phyloP scores from a whole-genome alignment of 2,797 vertebrate species.

The Microchirus variegatus region DNA sequence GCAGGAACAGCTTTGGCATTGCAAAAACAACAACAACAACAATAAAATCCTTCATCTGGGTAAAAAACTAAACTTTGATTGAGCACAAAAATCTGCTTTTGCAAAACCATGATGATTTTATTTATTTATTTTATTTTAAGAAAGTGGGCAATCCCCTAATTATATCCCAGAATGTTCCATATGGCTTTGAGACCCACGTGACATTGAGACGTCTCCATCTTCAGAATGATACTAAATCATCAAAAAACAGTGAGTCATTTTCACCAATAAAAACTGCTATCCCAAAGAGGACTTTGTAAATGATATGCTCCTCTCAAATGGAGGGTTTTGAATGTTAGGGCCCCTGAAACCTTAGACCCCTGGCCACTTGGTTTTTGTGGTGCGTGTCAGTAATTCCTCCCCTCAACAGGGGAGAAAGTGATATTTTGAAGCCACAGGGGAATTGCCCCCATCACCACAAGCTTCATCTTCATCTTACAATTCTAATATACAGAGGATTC shows the following conservation, averaged over 20 bases:
- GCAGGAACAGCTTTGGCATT: slow-evolving; percentile 55
- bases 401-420: slow-evolving; percentile 70
- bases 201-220: slow-evolving; percentile 44
- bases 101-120: slow-evolving; percentile 55
- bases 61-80: slow-evolving; percentile 41
- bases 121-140: slow-evolving; percentile 34
- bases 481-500: slow-evolving; percentile 47
- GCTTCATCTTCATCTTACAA: slow-evolving; percentile 69
- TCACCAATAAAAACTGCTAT: slow-evolving; percentile 72
- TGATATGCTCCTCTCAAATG: slow-evolving; percentile 61
- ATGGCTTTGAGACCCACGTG: slow-evolving; percentile 51
- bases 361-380: slow-evolving; percentile 75
- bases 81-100: slow-evolving; percentile 40
- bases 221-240: slow-evolving; percentile 61
- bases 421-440: slow-evolving; percentile 77
- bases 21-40: slow-evolving; percentile 8
- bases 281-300: slow-evolving; percentile 75
- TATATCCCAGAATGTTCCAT: slow-evolving; percentile 72
- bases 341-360: slow-evolving; percentile 74
- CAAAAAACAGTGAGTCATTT: slow-evolving; percentile 75
- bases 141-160: slow-evolving; percentile 76
- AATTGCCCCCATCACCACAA: slow-evolving; percentile 69
- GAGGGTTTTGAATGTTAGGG: slow-evolving; percentile 66
- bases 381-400: slow-evolving; percentile 72
- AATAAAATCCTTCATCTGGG: slow-evolving; percentile 50